Evolutionary conservation across 2,888 invertebrate genomes (phyloP).

Genomic region (Eilema depressum): DNA sequence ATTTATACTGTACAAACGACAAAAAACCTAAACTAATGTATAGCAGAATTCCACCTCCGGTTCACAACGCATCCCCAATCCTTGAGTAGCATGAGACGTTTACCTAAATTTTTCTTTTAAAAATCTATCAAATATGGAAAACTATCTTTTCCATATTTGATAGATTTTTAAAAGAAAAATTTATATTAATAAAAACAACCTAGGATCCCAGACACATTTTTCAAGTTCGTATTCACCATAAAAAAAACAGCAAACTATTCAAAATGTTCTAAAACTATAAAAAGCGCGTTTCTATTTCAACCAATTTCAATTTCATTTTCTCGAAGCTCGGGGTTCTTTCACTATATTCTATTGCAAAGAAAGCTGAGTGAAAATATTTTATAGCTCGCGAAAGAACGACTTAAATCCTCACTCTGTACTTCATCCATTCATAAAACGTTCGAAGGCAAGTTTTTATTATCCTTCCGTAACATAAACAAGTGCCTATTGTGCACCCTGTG

Average conservation of each 20-base stretch:
- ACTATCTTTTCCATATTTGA: too few species aligned
- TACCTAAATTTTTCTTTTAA: background rate
- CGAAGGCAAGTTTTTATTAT: background rate
- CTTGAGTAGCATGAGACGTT: too few species aligned
- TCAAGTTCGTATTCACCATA: background rate
- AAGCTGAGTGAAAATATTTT: slow-evolving; percentile 5
- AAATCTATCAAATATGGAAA: background rate
- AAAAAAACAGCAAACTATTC: background rate
- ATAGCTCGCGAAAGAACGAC: background rate
- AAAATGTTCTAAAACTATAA: background rate
- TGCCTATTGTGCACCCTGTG: background rate
- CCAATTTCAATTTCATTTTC: slow-evolving; percentile 12
- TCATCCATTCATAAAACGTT: slow-evolving; percentile 2
- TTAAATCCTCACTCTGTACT: slow-evolving; percentile 8
- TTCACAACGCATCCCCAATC: too few species aligned
- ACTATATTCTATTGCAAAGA: slow-evolving; percentile 1
- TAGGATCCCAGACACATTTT: background rate
- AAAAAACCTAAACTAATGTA: too few species aligned
- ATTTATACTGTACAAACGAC: too few species aligned
- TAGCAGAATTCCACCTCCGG: too few species aligned
- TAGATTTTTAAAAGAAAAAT: too few species aligned
- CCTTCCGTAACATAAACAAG: slow-evolving; percentile 3
- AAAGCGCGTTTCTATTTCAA: slow-evolving; percentile 1
- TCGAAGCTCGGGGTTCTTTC: background rate
- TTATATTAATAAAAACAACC: background rate